phyloP scores from a whole-genome alignment of 2,888 invertebrate genomes.

The Cerastis rubricosa region DNA sequence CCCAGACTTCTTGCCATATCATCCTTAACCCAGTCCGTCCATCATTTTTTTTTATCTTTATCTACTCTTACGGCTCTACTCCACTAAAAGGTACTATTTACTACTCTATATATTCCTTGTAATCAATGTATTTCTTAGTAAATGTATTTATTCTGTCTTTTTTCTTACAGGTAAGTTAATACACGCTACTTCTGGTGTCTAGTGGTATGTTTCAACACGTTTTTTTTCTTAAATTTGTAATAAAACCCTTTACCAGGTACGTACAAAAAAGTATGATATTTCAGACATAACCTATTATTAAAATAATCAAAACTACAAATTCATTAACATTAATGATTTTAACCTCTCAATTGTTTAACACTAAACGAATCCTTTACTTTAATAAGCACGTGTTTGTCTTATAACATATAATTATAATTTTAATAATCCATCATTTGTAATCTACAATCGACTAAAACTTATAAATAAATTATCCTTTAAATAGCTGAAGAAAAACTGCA shows the following conservation, averaged over 20 bases:
- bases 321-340: not conserved
- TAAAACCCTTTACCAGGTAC: not conserved
- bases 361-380: constrained; percentile 1
- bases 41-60: too few species aligned
- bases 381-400: constrained; percentile 16
- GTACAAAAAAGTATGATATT: not conserved
- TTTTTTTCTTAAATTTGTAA: not conserved
- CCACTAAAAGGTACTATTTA: too few species aligned
- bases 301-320: not conserved
- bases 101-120: not conserved
- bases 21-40: too few species aligned
- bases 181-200: not conserved
- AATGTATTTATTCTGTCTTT: constrained; percentile 16
- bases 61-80: too few species aligned
- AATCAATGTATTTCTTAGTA: not conserved
- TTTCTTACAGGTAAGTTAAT: constrained; percentile 53
- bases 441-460: not conserved
- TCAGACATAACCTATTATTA: not conserved
- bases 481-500: constrained; percentile 4
- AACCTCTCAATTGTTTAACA: constrained; percentile 2
- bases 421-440: not conserved
- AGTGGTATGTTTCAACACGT: constrained; percentile 31
- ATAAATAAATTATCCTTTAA: constrained; percentile 4
- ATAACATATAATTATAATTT: constrained; percentile 1
- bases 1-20: too few species aligned